These are phyloP conservation scores for Rotaria macrura DNA, from an alignment of 2,888 invertebrate species.

Conservation along the genomic window DNA sequence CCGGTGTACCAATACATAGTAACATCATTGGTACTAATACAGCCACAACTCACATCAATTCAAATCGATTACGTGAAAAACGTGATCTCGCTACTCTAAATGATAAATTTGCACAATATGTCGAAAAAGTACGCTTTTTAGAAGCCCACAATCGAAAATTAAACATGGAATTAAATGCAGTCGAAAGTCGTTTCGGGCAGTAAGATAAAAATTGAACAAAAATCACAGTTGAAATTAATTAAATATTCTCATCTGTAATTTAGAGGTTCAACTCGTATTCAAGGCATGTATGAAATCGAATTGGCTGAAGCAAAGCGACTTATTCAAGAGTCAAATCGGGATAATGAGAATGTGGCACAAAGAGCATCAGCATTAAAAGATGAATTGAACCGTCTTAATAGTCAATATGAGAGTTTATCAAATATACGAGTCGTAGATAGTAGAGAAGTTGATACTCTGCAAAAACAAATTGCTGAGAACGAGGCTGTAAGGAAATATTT, in stretches of 20 bases:
- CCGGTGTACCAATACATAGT: neutral
- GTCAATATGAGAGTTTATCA: slow-evolving; percentile 5
- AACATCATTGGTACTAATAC: neutral
- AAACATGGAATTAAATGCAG: slow-evolving; percentile 42
- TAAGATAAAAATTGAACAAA: slow-evolving; percentile 36
- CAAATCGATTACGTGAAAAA: slow-evolving; percentile 27
- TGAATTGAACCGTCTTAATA: slow-evolving; percentile 21
- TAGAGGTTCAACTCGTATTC: slow-evolving; percentile 44
- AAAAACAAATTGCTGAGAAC: slow-evolving; percentile 26
- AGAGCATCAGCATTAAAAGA: slow-evolving; percentile 36
- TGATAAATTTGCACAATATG: slow-evolving; percentile 53
- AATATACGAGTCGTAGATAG: neutral
- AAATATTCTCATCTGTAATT: neutral
- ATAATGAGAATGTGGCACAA: slow-evolving; percentile 51
- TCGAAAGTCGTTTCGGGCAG: neutral
- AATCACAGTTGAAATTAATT: too few species aligned
- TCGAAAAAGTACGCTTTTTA: slow-evolving; percentile 50
- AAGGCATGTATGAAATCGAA: slow-evolving; percentile 52
- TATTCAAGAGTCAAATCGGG: slow-evolving; percentile 52
- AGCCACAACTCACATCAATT: neutral
- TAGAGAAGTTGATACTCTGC: slow-evolving; percentile 18
- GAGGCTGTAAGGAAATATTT: slow-evolving; percentile 16
- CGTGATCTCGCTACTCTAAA: slow-evolving; percentile 41
- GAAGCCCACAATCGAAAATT: slow-evolving; percentile 51
- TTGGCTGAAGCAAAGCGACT: slow-evolving; percentile 51